phyloP scores from a whole-genome alignment of 2,113 vertebrate genomes.

The Clinocottus analis region DNA sequence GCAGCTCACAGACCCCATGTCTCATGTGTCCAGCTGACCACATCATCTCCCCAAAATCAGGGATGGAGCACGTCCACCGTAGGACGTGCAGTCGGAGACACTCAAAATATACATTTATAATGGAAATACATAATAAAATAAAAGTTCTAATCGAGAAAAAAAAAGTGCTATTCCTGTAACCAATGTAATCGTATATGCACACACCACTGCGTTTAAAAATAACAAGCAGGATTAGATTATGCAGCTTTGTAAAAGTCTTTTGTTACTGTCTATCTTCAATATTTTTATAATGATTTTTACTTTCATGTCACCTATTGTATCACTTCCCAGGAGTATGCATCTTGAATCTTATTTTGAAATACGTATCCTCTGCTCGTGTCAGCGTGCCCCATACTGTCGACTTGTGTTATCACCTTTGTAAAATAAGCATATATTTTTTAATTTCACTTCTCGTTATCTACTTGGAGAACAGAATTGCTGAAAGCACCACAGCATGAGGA shows the following conservation, averaged over 20 bases:
- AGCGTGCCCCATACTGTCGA: slow-evolving; percentile 18
- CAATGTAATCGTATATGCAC: slow-evolving; percentile 18
- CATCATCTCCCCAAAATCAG: slow-evolving; percentile 56
- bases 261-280: slow-evolving; percentile 54
- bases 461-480: slow-evolving; percentile 32
- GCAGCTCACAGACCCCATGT: slow-evolving; percentile 56
- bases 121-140: neutral
- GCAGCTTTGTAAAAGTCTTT: slow-evolving; percentile 39
- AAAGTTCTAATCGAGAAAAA: neutral
- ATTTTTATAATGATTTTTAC: slow-evolving; percentile 58
- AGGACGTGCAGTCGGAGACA: slow-evolving; percentile 1
- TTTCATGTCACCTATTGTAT: slow-evolving; percentile 38
- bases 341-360: slow-evolving; percentile 33
- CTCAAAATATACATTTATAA: neutral
- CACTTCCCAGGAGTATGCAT: neutral
- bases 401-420: slow-evolving; percentile 29
- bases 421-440: slow-evolving; percentile 47
- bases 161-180: slow-evolving; percentile 23
- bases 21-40: slow-evolving; percentile 75
- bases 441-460: slow-evolving; percentile 47
- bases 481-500: slow-evolving; percentile 22
- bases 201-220: slow-evolving; percentile 13
- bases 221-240: slow-evolving; percentile 34
- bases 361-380: slow-evolving; percentile 13
- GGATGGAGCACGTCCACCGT: slow-evolving; percentile 8